Conservation (phyloP, 2,888 invertebrate genomes). For the Xestia xanthographa region DNA sequence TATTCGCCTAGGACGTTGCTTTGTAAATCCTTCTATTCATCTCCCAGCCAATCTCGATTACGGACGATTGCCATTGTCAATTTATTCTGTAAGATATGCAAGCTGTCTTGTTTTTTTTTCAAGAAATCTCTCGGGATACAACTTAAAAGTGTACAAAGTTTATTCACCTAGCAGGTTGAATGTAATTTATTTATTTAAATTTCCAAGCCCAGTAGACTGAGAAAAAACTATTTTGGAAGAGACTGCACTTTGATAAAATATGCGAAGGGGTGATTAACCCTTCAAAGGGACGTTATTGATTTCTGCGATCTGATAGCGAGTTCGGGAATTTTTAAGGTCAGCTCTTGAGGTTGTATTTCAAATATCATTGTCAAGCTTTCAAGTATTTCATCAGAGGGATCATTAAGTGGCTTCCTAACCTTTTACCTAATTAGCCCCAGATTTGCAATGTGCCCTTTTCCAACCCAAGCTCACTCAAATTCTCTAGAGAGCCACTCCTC, state of each 20-base stretch:
- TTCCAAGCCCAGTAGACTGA: slow-evolving; percentile 30
- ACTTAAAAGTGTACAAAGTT: slow-evolving; percentile 22
- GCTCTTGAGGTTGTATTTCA: neutral
- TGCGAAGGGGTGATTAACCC: slow-evolving; percentile 17
- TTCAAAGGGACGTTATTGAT: slow-evolving; percentile 37
- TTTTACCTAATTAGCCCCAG: slow-evolving; percentile 20
- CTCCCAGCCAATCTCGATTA: slow-evolving; percentile 22
- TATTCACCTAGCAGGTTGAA: slow-evolving; percentile 53
- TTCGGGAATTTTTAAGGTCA: neutral
- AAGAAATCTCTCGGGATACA: slow-evolving; percentile 17
- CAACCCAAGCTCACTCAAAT: slow-evolving; percentile 4
- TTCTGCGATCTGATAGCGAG: slow-evolving; percentile 4
- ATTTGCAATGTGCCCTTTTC: slow-evolving; percentile 2
- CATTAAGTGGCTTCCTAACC: neutral
- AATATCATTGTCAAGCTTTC: neutral
- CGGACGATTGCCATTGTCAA: slow-evolving; percentile 21
- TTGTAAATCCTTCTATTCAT: slow-evolving; percentile 3
- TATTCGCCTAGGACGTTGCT: slow-evolving; percentile 3
- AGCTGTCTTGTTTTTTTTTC: slow-evolving; percentile 22
- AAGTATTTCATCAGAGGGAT: neutral
- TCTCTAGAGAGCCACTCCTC: slow-evolving; percentile 21
- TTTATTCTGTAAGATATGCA: slow-evolving; percentile 35
- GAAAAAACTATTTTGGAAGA: slow-evolving; percentile 31
- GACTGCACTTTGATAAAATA: slow-evolving; percentile 40
- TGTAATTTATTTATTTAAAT: slow-evolving; percentile 49